phyloP scores from a whole-genome alignment of 1,140 invertebrate species.

The Cherax quadricarinatus region DNA sequence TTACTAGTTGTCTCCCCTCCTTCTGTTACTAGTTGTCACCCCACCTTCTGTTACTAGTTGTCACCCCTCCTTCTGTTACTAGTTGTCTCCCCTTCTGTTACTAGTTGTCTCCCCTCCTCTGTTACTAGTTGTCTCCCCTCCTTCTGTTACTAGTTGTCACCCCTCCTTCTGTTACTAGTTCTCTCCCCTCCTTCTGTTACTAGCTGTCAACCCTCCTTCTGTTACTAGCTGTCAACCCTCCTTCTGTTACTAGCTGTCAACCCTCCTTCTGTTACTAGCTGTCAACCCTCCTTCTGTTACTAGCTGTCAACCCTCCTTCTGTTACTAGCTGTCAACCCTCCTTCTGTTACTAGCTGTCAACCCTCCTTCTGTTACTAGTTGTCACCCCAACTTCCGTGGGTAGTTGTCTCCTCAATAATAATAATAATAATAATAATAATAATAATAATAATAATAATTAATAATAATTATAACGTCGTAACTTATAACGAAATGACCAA shows the following conservation, averaged over 20 bases:
- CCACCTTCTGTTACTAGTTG: not conserved
- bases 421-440: not conserved
- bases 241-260: too few species aligned
- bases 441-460: not conserved
- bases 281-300: slow-evolving; percentile 5
- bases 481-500: not conserved
- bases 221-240: too few species aligned
- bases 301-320: not conserved
- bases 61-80: not conserved
- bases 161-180: too few species aligned
- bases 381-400: not conserved
- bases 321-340: too few species aligned
- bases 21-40: not conserved
- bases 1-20: too few species aligned
- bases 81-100: too few species aligned
- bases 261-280: not conserved
- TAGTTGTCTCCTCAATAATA: not conserved
- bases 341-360: not conserved
- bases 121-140: too few species aligned
- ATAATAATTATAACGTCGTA: not conserved
- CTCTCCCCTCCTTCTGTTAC: too few species aligned
- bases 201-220: too few species aligned
- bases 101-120: too few species aligned
- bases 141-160: too few species aligned
- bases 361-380: not conserved